A percentile compares a stretch with the other conserved stretches of the same genome.
These are phyloP conservation scores for Cygnus atratus DNA, from an alignment of 2,113 vertebrate species.

Conservation along the genomic window DNA sequence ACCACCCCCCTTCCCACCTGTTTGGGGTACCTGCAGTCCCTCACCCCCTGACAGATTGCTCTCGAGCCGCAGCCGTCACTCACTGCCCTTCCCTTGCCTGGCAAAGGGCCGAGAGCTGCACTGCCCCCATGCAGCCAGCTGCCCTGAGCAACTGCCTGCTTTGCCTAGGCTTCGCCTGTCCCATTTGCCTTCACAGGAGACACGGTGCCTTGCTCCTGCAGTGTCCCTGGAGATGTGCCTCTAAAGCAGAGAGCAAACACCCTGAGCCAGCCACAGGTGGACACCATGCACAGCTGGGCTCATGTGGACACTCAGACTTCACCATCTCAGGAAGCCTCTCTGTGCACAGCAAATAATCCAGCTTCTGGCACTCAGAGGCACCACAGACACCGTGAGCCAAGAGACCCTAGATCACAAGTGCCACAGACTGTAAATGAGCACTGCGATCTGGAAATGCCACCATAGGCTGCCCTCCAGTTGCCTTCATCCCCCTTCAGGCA, in stretches of 20 bases:
- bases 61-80: not conserved
- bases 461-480: fast-evolving
- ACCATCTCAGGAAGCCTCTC: not conserved
- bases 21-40: not conserved
- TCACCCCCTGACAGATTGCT: fast-evolving
- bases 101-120: fast-evolving
- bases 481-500: fast-evolving
- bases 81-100: not conserved
- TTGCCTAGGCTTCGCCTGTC: not conserved
- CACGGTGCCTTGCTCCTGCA: not conserved
- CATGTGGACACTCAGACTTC: fast-evolving
- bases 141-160: not conserved
- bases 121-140: not conserved
- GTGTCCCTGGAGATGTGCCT: not conserved
- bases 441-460: too few species aligned
- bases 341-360: not conserved
- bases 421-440: fast-evolving
- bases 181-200: not conserved
- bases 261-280: not conserved
- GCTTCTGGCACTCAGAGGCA: fast-evolving
- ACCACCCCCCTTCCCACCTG: not conserved
- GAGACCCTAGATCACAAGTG: fast-evolving
- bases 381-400: not conserved
- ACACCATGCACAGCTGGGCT: not conserved
- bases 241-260: not conserved